phyloP scores from a whole-genome alignment of 2,113 vertebrate genomes.

The Archilochus colubris region DNA sequence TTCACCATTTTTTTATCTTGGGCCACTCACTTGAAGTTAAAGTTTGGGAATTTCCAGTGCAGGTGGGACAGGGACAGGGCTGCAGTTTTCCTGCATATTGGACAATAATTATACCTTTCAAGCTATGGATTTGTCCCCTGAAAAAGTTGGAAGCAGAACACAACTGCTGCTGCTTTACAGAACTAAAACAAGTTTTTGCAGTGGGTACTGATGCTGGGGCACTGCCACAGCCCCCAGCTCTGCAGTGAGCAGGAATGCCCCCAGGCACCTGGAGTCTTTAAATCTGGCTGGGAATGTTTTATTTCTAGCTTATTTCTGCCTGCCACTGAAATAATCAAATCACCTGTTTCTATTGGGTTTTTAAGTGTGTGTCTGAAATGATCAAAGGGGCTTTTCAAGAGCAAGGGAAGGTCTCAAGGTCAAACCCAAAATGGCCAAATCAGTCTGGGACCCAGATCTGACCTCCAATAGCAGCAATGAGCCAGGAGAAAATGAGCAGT shows the following conservation, averaged over 20 bases:
- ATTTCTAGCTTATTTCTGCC: neutral
- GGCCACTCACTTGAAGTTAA: neutral
- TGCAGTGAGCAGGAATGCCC: accelerated
- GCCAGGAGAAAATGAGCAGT: neutral
- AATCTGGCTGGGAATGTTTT: neutral
- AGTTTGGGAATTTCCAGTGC: neutral
- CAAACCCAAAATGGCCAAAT: neutral
- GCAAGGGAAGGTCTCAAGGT: conserved; percentile 11
- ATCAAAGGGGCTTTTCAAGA: neutral
- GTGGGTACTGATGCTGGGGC: neutral
- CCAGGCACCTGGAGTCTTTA: neutral
- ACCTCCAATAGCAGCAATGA: neutral
- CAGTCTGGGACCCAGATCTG: neutral
- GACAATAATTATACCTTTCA: neutral
- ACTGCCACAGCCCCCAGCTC: neutral
- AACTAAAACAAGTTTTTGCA: neutral
- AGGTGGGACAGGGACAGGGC: neutral
- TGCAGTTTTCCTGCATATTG: neutral
- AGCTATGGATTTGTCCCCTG: neutral
- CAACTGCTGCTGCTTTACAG: neutral
- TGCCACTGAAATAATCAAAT: neutral
- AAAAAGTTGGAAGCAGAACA: neutral
- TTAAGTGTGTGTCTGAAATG: neutral
- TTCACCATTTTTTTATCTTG: neutral
- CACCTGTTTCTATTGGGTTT: neutral